A percentile compares a stretch with the other conserved stretches of the same genome.
These are phyloP conservation scores for Meandrina meandrites DNA, from an alignment of 92 coral and sea anemone species.

Conservation along the genomic window DNA sequence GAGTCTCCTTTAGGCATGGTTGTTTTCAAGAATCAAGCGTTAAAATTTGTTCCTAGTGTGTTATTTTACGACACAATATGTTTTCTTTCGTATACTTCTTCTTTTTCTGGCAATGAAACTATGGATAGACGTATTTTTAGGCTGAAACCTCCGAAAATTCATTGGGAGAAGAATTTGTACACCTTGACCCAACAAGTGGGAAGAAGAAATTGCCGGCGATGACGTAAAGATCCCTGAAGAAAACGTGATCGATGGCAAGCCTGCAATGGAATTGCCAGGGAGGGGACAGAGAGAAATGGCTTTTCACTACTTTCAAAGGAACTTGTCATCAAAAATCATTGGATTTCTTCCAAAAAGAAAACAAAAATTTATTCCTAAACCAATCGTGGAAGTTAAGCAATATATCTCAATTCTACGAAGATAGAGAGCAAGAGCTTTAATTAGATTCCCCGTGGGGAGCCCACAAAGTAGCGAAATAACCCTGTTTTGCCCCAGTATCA, in stretches of 20 bases:
- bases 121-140: conserved; percentile 57
- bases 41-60: conserved; percentile 35
- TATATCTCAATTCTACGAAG: background rate
- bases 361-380: background rate
- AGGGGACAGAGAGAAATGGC: conserved; percentile 12
- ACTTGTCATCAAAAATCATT: background rate
- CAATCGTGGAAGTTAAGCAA: background rate
- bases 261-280: background rate
- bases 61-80: conserved; percentile 74
- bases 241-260: conserved; percentile 46
- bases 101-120: conserved; percentile 77
- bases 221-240: conserved; percentile 43
- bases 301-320: background rate
- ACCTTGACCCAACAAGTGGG: conserved; percentile 98
- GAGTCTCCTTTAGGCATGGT: conserved; percentile 76
- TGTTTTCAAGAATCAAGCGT: conserved; percentile 31
- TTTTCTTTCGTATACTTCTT: conserved; percentile 95
- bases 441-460: background rate
- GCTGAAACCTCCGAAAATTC: conserved; percentile 76
- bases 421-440: background rate
- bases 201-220: conserved; percentile 66
- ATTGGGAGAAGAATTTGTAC: conserved; percentile 68
- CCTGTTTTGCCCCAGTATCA: conserved; percentile 17
- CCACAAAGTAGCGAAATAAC: background rate
- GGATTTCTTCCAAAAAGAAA: background rate